Evolutionary conservation across 2,113 vertebrate species (phyloP).

Genomic region (Lonchura striata): DNA sequence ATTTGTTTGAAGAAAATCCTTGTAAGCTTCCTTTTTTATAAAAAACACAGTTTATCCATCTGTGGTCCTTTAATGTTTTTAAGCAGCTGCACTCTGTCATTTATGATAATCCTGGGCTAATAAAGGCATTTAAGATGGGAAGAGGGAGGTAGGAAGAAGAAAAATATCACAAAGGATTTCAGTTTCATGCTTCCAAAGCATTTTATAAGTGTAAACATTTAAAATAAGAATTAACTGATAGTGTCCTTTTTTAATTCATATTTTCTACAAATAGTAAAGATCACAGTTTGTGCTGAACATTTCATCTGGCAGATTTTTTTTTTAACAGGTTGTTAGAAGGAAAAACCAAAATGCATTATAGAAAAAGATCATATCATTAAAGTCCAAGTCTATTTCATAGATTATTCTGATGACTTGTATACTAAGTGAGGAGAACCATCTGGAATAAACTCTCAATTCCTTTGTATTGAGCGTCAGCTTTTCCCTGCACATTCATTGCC

Average conservation of each 20-base stretch:
- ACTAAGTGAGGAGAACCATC: slow-evolving; percentile 74
- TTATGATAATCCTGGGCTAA: slow-evolving; percentile 63
- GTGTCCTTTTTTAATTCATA: slow-evolving; percentile 76
- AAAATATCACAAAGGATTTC: slow-evolving; percentile 55
- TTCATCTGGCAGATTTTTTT: slow-evolving; percentile 67
- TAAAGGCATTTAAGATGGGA: slow-evolving; percentile 57
- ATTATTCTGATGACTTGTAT: slow-evolving; percentile 77
- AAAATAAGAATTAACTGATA: slow-evolving; percentile 75
- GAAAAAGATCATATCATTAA: slow-evolving; percentile 60
- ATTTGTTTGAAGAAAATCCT: slow-evolving; percentile 39
- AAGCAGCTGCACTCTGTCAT: slow-evolving; percentile 62
- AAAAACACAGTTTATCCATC: slow-evolving; percentile 35
- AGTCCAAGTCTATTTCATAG: slow-evolving; percentile 73
- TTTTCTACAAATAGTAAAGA: slow-evolving; percentile 73
- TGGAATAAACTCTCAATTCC: slow-evolving; percentile 82
- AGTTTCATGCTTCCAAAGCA: slow-evolving; percentile 77
- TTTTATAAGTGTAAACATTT: slow-evolving; percentile 79
- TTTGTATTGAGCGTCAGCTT: slow-evolving; percentile 75
- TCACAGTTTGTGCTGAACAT: slow-evolving; percentile 74
- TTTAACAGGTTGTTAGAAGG: slow-evolving; percentile 56
- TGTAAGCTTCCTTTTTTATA: slow-evolving; percentile 37
- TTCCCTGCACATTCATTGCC: slow-evolving; percentile 49
- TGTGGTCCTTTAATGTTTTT: slow-evolving; percentile 42
- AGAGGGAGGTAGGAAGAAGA: slow-evolving; percentile 65
- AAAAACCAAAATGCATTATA: slow-evolving; percentile 74